Evolutionary conservation across 2,888 invertebrate species (phyloP), one percentile per base, ranked within the genome.

Genomic region (Calliopum simillimum): DNA sequence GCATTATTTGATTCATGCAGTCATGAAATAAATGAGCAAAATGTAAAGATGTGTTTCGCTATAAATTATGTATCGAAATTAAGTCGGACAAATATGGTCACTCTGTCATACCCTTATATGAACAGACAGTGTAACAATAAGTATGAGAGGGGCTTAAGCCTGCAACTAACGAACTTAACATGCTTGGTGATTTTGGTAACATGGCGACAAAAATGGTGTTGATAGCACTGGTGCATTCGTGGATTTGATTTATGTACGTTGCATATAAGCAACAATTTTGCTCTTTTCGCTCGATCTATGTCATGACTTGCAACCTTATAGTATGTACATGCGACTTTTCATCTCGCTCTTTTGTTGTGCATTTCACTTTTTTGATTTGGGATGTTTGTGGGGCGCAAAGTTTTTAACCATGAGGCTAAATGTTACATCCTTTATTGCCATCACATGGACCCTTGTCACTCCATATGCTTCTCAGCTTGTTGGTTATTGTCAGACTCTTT

Each of bases 241-340:
- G 43, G 51, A 65, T 65, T 55, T 65, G 53, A 65, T 65, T 65
- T 65, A 65, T 65, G 65, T n/a, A n/a, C n/a, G n/a, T n/a, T n/a
- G n/a, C n/a, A n/a, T 33, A n/a, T 19, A 55, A 25, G 23, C 41
- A 53, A 41, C 43, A 43, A 43, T 19, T 43, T 43, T 55, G 41
- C 11, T 55, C 21, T 16, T 12, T 51, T 21, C 43, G 11, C n/a
- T 23, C 33, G 19, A 53, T 65, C 53, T 41, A 41, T 63, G 49
- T 11, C 33, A 33, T 33, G 33, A 33, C 33, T 33, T 33, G 33
- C 33, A 33, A 8, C 33, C 33, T 8, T 8, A 33, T 33, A n/a
- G n/a, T n/a, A n/a, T n/a, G n/a, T n/a, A 8, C 33, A 33, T 33
- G 5, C 33, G 8, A 33, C 8, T 33, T 63, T n/a, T n/a, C 4